Evolutionary conservation across 1,140 invertebrate species (phyloP), one percentile per base, ranked within the genome.

Genomic region (Ostrea edulis): DNA sequence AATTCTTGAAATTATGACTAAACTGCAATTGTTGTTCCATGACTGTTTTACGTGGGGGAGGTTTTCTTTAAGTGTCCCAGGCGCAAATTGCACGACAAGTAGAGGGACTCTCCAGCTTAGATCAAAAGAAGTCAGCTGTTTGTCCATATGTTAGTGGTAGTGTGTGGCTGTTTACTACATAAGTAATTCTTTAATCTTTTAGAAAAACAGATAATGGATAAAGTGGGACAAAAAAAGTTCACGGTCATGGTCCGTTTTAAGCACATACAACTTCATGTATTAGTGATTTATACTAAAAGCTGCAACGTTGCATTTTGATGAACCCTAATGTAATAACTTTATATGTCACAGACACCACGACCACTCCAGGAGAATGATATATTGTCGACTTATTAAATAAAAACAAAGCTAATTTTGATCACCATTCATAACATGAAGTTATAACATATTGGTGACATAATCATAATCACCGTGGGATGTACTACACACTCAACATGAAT

Each of bases 101-200:
- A 2, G 14, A 20, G 17, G 17, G 7, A n/a, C n/a, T n/a, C n/a
- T 17, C n/a, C n/a, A 7, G n/a, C 14, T 14, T 20, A 62, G 55
- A 62, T 62, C 55, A 62, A 62, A 62, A n/a, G n/a, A 58, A 62
- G n/a, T 62, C 55, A n/a, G 7, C 55, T 62, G 55, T n/a, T 62
- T 17, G n/a, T n/a, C 17, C 55, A 20, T n/a, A 62, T n/a, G n/a
- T 62, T 17, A 20, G 55, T 62, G 17, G 17, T 8, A 62, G 55
- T 62, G 55, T 20, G 7, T 8, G 17, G 14, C 55, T 62, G 55
- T 62, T 62, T 44, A 5, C 35, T 44, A 44, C 35, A 44, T 44
- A 44, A 44, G 35, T 44, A 62, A 62, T 62, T 62, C 55, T 62
- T 62, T 62, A 62, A 62, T 62, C 55, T 62, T 62, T 62, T 17